phyloP scores from a whole-genome alignment of 2,797 vertebrate species.

The Loriculus beryllinus region DNA sequence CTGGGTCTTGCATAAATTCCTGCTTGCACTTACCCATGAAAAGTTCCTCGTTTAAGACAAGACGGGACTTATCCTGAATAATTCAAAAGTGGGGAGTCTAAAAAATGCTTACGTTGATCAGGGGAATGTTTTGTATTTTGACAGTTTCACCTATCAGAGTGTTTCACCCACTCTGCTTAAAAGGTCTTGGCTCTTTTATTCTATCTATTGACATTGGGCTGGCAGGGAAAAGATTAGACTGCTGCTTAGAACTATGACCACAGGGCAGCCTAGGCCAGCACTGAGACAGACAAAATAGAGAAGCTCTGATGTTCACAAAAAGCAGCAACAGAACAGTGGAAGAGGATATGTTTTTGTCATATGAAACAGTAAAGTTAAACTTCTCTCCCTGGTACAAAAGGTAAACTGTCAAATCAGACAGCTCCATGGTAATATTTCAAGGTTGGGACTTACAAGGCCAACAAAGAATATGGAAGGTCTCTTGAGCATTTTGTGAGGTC shows the following conservation, averaged over 20 bases:
- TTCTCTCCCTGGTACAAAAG: not conserved
- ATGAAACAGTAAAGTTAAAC: not conserved
- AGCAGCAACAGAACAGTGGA: not conserved
- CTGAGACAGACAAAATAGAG: not conserved
- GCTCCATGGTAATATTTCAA: not conserved
- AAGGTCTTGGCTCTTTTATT: constrained; percentile 35
- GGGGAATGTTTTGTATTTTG: constrained; percentile 7
- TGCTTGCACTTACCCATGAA: not conserved
- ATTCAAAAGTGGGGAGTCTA: not conserved
- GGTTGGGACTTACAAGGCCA: not conserved
- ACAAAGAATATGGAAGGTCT: not conserved
- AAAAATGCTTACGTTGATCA: constrained; percentile 3
- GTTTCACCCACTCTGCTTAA: constrained; percentile 22
- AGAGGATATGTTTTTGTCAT: not conserved
- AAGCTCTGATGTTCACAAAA: not conserved
- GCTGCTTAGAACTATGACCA: not conserved
- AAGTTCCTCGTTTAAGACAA: not conserved
- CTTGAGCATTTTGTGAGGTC: not conserved
- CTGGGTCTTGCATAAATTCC: not conserved
- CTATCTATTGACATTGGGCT: not conserved
- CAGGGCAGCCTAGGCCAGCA: not conserved
- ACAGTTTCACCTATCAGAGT: constrained; percentile 23
- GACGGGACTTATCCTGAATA: constrained; percentile 10
- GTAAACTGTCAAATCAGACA: not conserved
- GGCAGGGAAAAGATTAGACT: constrained; percentile 18